Evolutionary conservation across 2,797 vertebrate genomes (phyloP).

Genomic region (Numenius phaeopus): DNA sequence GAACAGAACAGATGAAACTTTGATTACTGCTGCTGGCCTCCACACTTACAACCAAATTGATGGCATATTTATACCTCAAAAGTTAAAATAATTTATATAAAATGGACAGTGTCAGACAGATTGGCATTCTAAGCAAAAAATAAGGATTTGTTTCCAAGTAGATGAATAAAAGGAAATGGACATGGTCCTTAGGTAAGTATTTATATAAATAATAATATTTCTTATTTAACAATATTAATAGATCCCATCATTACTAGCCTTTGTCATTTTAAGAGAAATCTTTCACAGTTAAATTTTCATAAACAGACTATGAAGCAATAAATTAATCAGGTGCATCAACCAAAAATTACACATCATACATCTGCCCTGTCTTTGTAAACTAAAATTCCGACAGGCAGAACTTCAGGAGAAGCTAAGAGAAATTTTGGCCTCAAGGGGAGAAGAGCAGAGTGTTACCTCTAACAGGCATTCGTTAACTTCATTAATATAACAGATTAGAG

Average conservation of each 20-base stretch:
- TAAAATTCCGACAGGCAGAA: background rate
- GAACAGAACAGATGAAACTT: background rate
- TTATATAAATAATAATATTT: background rate
- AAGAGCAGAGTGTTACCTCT: background rate
- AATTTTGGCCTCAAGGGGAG: background rate
- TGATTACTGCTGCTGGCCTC: background rate
- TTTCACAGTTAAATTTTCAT: background rate
- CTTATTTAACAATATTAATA: background rate
- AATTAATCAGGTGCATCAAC: background rate
- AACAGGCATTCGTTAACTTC: background rate
- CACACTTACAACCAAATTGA: background rate
- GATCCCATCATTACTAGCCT: background rate
- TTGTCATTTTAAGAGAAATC: background rate
- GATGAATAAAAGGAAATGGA: background rate
- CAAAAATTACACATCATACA: background rate
- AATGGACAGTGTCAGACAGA: background rate
- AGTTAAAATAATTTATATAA: background rate
- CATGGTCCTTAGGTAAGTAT: background rate
- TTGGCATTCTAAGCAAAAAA: background rate
- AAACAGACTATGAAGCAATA: background rate
- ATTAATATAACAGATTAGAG: background rate
- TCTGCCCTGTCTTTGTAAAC: background rate
- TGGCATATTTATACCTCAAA: background rate
- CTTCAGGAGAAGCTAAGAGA: background rate
- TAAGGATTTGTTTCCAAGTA: background rate